Conservation (phyloP, 2,113 vertebrate species). For the Noctilio leporinus region DNA sequence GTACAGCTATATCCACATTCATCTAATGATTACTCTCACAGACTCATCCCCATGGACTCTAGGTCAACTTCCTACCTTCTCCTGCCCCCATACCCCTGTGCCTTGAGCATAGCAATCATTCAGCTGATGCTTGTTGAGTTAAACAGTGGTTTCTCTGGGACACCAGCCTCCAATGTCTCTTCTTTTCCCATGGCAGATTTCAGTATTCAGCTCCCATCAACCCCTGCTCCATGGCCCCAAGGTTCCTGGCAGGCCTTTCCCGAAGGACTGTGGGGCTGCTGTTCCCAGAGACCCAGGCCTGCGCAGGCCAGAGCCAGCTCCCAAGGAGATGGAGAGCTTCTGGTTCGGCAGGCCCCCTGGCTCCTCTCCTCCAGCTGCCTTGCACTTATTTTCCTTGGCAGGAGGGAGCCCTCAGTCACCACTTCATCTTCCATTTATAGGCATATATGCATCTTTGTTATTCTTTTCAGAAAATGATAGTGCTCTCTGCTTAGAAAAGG, state of each 20-base stretch:
- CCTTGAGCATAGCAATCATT: background rate
- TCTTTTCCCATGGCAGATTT: conserved; percentile 46
- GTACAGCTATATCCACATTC: background rate
- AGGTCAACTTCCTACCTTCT: background rate
- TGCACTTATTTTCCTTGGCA: conserved; percentile 81
- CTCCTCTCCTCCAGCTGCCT: conserved; percentile 63
- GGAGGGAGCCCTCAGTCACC: conserved; percentile 51
- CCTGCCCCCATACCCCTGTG: background rate
- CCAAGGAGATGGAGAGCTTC: conserved; percentile 52
- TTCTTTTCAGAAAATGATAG: conserved; percentile 69
- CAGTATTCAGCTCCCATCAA: conserved; percentile 42
- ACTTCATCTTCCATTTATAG: conserved; percentile 83
- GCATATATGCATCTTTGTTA: conserved; percentile 71
- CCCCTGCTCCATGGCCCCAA: conserved; percentile 7
- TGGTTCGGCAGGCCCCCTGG: conserved; percentile 70
- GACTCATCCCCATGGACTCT: background rate
- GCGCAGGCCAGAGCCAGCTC: background rate
- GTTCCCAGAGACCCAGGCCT: conserved; percentile 25
- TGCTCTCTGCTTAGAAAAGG: conserved; percentile 45
- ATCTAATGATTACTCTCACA: background rate
- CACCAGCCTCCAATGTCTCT: conserved; percentile 14
- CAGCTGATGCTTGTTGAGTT: background rate
- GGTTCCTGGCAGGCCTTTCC: conserved; percentile 46
- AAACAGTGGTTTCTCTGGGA: conserved; percentile 40
- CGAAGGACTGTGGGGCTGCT: background rate